Conservation (phyloP, 1,140 invertebrate genomes). For the Chlorops oryzae region DNA sequence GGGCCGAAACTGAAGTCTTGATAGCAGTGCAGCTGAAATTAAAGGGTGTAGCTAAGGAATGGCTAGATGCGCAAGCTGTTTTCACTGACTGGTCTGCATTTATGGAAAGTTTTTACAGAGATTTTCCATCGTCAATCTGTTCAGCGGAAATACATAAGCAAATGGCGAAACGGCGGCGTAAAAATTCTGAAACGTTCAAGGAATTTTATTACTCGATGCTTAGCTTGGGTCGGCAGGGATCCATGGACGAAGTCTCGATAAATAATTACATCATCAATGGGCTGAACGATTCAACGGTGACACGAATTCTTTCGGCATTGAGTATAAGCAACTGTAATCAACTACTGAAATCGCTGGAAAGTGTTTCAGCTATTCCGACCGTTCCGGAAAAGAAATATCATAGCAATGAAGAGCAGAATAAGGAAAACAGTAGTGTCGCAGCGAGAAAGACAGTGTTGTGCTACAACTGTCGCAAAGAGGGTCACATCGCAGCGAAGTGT, state of each 20-base stretch:
- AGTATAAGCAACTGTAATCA: not conserved
- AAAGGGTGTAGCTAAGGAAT: slow-evolving; percentile 2
- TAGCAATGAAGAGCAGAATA: no score
- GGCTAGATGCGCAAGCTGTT: slow-evolving; percentile 3
- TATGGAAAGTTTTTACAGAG: not conserved
- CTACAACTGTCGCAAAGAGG: no score
- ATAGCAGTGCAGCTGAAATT: not conserved
- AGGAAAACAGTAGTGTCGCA: no score
- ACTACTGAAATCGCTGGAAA: no score
- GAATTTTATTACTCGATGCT: slow-evolving; percentile 7
- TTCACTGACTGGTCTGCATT: slow-evolving; percentile 3
- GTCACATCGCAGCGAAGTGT: no score
- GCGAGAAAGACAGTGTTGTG: no score
- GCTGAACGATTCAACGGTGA: not conserved
- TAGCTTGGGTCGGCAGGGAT: not conserved
- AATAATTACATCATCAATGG: not conserved
- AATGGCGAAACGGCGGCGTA: not conserved
- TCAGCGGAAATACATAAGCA: not conserved
- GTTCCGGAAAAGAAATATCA: no score
- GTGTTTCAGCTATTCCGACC: no score
- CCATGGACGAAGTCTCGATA: slow-evolving; percentile 4
- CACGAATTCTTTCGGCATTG: not conserved
- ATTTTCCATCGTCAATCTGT: not conserved
- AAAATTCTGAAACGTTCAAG: not conserved
- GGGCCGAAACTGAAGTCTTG: not conserved